phyloP scores from a whole-genome alignment of 2,113 vertebrate species.

The Mormyrus iriodes region DNA sequence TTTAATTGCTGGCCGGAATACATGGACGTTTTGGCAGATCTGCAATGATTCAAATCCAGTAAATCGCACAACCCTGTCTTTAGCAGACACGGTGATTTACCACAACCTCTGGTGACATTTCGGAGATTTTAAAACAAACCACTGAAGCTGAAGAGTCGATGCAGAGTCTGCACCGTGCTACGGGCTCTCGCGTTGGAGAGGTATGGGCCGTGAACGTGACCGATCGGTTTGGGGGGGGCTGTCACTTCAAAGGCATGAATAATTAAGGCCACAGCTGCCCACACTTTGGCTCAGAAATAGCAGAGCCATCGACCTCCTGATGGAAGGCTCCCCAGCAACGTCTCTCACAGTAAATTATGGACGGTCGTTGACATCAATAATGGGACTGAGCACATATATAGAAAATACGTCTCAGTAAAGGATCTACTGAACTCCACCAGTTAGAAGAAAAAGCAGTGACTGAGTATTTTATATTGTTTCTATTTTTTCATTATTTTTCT shows the following conservation, averaged over 20 bases:
- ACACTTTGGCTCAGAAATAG: slow-evolving; percentile 10
- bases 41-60: not conserved
- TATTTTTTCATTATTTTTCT: not conserved
- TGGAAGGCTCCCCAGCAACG: not conserved
- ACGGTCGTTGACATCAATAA: not conserved
- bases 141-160: not conserved
- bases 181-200: not conserved
- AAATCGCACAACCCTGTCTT: not conserved
- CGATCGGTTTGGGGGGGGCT: not conserved
- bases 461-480: not conserved
- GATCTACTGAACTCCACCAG: not conserved
- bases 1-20: not conserved
- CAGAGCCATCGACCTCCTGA: not conserved
- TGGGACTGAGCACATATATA: not conserved
- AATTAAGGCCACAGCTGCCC: slow-evolving; percentile 13
- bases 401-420: not conserved
- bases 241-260: slow-evolving; percentile 10
- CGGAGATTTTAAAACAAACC: not conserved
- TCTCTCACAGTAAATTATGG: slow-evolving; percentile 10
- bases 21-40: not conserved
- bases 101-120: not conserved
- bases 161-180: not conserved
- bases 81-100: not conserved
- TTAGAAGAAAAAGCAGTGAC: not conserved
- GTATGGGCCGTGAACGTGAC: not conserved